Conservation (phyloP, 1,140 invertebrate genomes). For the Macrotrachela quadricornifera region DNA sequence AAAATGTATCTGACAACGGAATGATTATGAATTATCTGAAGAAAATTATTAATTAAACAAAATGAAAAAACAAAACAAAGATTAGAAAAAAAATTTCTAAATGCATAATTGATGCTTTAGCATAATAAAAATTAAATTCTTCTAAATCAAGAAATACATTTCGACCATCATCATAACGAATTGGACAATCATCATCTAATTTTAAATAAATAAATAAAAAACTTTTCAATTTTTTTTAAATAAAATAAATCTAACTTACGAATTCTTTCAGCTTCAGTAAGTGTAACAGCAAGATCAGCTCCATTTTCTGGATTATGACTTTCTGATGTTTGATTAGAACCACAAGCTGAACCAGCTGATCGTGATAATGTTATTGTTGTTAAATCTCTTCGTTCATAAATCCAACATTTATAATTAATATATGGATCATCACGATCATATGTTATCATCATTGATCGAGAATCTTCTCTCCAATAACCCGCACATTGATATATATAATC, state of each 20-base stretch:
- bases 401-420: background rate
- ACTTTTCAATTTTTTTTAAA: too few relatives aligned
- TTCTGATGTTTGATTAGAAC: conserved; percentile 1
- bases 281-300: conserved; percentile 7
- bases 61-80: too few relatives aligned
- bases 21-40: too few relatives aligned
- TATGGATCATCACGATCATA: conserved; percentile 2
- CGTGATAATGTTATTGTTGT: conserved; percentile 4
- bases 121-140: too few relatives aligned
- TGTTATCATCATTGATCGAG: conserved; percentile 5
- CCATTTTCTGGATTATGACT: conserved; percentile 2
- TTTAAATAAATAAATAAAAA: background rate
- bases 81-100: too few relatives aligned
- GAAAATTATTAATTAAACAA: too few relatives aligned
- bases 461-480: conserved; percentile 7
- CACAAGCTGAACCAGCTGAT: conserved; percentile 5
- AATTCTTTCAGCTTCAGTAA: conserved; percentile 6
- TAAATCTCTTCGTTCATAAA: conserved; percentile 9
- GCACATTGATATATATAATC: conserved; percentile 9
- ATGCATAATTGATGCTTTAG: too few relatives aligned
- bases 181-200: conserved; percentile 8
- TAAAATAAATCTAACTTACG: background rate
- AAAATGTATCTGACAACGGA: too few relatives aligned
- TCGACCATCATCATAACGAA: conserved; percentile 9
- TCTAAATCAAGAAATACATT: background rate